These are phyloP conservation scores for Lepidurus couesii DNA, from an alignment of 1,140 invertebrate species.

Conservation along the genomic window DNA sequence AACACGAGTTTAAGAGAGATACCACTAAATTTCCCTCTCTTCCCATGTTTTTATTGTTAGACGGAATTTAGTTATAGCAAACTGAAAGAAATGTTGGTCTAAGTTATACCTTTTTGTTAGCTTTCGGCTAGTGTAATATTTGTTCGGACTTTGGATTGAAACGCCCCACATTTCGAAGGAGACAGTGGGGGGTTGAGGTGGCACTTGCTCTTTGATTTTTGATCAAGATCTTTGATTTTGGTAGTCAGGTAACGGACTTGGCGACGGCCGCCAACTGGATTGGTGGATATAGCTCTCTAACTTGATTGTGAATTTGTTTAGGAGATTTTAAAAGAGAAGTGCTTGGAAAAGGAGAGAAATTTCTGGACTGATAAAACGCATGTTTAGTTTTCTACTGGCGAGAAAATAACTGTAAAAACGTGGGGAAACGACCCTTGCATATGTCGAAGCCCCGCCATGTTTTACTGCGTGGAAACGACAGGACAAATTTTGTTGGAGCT, in stretches of 20 bases:
- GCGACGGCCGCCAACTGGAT: background rate
- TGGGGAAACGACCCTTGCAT: constrained; percentile 1
- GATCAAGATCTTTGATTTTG: background rate
- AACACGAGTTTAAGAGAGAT: background rate
- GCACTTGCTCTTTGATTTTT: background rate
- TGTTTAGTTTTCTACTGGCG: background rate
- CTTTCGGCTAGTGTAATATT: background rate
- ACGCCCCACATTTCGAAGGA: background rate
- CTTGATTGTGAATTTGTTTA: background rate
- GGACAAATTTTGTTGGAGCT: background rate
- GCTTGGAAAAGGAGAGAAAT: constrained; percentile 7
- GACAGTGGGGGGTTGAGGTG: background rate
- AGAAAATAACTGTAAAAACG: constrained; percentile 1
- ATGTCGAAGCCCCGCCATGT: constrained; percentile 1
- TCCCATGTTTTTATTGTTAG: background rate
- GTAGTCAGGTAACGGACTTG: constrained; percentile 3
- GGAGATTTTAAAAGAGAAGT: background rate
- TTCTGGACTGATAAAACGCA: background rate
- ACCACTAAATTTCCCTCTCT: background rate
- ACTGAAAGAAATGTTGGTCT: background rate
- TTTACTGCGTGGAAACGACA: constrained; percentile 5
- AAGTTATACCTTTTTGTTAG: background rate
- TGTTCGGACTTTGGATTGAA: background rate
- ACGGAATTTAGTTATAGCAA: background rate
- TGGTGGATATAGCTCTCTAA: background rate